These are phyloP conservation scores for Tachina fera DNA, from an alignment of 2,888 invertebrate genomes.

Conservation along the genomic window DNA sequence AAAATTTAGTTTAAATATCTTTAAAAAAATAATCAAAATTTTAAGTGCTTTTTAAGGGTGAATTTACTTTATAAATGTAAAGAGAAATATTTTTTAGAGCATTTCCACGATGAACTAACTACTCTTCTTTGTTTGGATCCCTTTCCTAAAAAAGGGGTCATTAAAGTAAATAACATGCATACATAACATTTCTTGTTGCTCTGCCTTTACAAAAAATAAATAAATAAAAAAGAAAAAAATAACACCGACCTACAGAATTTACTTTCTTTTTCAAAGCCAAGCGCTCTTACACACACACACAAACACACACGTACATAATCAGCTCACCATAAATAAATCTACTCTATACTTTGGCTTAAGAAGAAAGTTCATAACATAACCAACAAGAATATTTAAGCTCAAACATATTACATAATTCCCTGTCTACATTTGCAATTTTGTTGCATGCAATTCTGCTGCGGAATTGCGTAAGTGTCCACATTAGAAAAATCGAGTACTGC, in stretches of 20 bases:
- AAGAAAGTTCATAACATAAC: slow-evolving; percentile 78
- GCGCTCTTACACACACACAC: background rate
- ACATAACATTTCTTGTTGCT: background rate
- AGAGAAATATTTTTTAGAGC: too few relatives aligned
- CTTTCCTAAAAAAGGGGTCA: too few relatives aligned
- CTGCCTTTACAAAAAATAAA: background rate
- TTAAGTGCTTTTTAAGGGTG: too few relatives aligned
- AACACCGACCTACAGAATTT: slow-evolving; percentile 16
- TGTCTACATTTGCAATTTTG: too few relatives aligned
- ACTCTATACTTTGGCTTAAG: slow-evolving; percentile 61
- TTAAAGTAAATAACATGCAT: background rate
- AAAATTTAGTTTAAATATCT: too few relatives aligned
- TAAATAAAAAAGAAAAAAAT: background rate
- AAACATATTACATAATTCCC: slow-evolving; percentile 77
- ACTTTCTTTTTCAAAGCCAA: slow-evolving; percentile 54
- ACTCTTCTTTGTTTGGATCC: too few relatives aligned
- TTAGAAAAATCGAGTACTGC: too few relatives aligned
- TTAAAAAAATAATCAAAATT: too few relatives aligned
- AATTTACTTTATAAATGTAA: too few relatives aligned
- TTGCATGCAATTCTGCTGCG: too few relatives aligned
- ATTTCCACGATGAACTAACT: too few relatives aligned
- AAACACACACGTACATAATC: background rate
- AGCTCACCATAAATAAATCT: background rate
- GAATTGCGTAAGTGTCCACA: too few relatives aligned
- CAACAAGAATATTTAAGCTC: slow-evolving; percentile 70